phyloP scores from a whole-genome alignment of 2,113 vertebrate species.

The Clarias macrocephalus region DNA sequence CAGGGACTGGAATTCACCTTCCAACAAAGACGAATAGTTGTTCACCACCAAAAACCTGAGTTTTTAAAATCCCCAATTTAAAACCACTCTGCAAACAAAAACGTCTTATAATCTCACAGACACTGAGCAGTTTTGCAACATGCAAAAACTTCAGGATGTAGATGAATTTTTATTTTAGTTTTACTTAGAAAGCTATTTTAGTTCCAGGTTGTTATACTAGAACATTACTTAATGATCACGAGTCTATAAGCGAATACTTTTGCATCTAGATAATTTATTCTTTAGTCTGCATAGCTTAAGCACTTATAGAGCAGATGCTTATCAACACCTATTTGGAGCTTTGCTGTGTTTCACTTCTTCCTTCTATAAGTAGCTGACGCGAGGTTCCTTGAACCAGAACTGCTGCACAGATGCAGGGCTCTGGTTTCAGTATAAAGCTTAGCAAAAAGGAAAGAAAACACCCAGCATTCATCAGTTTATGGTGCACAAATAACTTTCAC shows the following conservation, averaged over 20 bases:
- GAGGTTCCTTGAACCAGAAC: constrained; percentile 45
- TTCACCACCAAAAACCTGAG: too few species aligned
- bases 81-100: neutral
- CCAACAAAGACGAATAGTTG: too few species aligned
- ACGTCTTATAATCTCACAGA: neutral
- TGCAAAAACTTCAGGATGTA: neutral
- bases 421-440: neutral
- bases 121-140: neutral
- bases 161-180: too few species aligned
- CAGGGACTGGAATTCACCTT: neutral
- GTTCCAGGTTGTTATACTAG: neutral
- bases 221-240: neutral
- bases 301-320: neutral
- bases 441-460: neutral
- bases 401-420: constrained; percentile 28
- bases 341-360: constrained; percentile 57
- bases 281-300: neutral
- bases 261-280: neutral
- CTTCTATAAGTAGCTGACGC: constrained; percentile 48
- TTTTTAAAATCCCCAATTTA: neutral
- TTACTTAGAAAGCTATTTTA: too few species aligned
- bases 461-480: neutral
- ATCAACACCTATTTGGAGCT: constrained; percentile 13
- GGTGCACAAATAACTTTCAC: neutral
- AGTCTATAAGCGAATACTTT: neutral